Percentiles rank a stretch among this genome's conserved stretches.
Evolutionary conservation across 2,888 invertebrate species (phyloP).

Genomic region (Cephus sareptanus): DNA sequence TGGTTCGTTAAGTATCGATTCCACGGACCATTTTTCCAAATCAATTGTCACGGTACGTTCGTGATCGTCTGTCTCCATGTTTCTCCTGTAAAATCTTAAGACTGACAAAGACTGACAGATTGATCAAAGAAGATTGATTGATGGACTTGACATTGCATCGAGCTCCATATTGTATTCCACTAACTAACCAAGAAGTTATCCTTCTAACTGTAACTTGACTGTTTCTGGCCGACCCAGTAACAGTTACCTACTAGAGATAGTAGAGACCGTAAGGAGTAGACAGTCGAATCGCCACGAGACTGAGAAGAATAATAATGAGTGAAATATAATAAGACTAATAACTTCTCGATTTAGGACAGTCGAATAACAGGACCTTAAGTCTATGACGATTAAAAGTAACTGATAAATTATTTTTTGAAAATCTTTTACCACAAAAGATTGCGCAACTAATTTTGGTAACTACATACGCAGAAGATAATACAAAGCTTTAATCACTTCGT

Average conservation of each 20-base stretch:
- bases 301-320: background rate
- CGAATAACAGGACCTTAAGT: background rate
- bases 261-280: background rate
- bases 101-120: background rate
- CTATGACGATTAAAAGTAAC: background rate
- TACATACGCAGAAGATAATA: background rate
- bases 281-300: background rate
- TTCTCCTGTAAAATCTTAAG: background rate
- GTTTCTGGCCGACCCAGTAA: background rate
- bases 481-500: background rate
- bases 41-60: conserved; percentile 11
- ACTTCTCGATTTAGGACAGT: background rate
- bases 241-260: background rate
- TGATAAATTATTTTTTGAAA: background rate
- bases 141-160: background rate
- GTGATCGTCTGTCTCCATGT: background rate
- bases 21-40: background rate
- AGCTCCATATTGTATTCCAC: background rate
- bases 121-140: background rate
- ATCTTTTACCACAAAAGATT: background rate
- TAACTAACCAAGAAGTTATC: background rate
- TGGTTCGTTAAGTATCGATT: background rate
- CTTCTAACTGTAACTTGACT: conserved; percentile 1
- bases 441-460: background rate
- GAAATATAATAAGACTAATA: background rate